phyloP scores from a whole-genome alignment of 2,888 invertebrate genomes.

The Ormia ochracea region DNA sequence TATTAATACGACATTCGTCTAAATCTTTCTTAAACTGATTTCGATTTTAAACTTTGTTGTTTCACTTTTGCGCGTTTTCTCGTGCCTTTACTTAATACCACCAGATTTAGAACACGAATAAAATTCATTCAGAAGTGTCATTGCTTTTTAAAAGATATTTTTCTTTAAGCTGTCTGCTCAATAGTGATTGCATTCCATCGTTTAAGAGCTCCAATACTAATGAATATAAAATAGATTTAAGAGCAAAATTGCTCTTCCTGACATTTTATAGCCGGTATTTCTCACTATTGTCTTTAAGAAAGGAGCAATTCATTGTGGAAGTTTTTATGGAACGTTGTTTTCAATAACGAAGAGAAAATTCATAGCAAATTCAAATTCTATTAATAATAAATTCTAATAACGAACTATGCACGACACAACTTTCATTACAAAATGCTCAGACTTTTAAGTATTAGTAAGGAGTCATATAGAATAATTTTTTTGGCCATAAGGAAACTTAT shows the following conservation, averaged over 20 bases:
- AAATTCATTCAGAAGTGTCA: conserved; percentile 47
- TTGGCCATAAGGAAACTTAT: too few relatives aligned
- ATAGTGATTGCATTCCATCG: conserved; percentile 28
- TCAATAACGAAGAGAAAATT: conserved; percentile 14
- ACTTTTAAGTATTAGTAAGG: too few relatives aligned
- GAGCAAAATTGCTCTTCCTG: background rate
- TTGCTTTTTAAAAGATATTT: conserved; percentile 55
- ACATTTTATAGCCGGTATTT: background rate
- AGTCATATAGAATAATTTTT: too few relatives aligned
- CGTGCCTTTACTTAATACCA: conserved; percentile 54
- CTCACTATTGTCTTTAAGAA: conserved; percentile 6
- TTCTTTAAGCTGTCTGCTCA: conserved; percentile 4
- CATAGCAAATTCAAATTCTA: background rate
- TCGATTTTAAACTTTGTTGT: conserved; percentile 11
- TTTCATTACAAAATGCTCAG: too few relatives aligned
- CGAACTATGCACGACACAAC: too few relatives aligned
- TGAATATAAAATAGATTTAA: conserved; percentile 13
- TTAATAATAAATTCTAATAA: background rate
- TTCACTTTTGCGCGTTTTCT: conserved; percentile 41
- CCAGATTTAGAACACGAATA: conserved; percentile 56
- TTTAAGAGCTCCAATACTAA: conserved; percentile 10
- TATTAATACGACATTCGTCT: conserved; percentile 10
- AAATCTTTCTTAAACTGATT: conserved; percentile 40
- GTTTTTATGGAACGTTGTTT: conserved; percentile 11
- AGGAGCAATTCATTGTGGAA: background rate